phyloP scores from a whole-genome alignment of 2,113 vertebrate species.

The Poicephalus gulielmi region DNA sequence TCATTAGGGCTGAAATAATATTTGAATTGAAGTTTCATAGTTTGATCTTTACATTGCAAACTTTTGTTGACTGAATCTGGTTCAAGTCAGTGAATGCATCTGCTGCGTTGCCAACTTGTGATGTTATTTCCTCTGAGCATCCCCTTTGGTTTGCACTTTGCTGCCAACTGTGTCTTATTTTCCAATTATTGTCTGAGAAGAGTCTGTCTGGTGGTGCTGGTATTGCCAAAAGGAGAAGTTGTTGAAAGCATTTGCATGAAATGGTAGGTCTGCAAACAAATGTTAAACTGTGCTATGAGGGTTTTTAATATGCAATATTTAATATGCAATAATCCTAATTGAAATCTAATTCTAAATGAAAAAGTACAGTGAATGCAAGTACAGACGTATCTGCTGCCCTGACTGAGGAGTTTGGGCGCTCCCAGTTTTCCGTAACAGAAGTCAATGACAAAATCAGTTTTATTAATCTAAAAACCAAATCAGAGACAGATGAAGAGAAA shows the following conservation, averaged over 20 bases:
- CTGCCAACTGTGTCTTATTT: slow-evolving; percentile 35
- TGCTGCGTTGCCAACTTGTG: slow-evolving; percentile 28
- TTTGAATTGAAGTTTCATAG: background rate
- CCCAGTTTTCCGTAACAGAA: background rate
- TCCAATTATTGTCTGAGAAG: slow-evolving; percentile 7
- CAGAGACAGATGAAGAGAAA: background rate
- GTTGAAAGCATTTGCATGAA: background rate
- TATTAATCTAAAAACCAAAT: background rate
- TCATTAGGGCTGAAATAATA: background rate
- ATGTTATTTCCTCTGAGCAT: slow-evolving; percentile 32
- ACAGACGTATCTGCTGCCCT: background rate
- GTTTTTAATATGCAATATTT: background rate
- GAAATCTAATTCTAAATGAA: background rate
- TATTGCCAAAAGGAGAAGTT: slow-evolving; percentile 10
- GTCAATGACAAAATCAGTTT: background rate
- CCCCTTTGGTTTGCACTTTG: slow-evolving; percentile 5
- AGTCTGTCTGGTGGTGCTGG: background rate
- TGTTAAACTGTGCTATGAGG: background rate
- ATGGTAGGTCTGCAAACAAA: background rate
- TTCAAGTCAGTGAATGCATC: background rate
- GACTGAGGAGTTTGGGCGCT: background rate
- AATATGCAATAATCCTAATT: background rate
- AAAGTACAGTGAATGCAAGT: background rate
- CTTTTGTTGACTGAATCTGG: slow-evolving; percentile 19
- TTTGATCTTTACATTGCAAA: slow-evolving; percentile 17